These are phyloP conservation scores for Dinocampus coccinellae DNA, from an alignment of 2,888 invertebrate species.

Conservation along the genomic window DNA sequence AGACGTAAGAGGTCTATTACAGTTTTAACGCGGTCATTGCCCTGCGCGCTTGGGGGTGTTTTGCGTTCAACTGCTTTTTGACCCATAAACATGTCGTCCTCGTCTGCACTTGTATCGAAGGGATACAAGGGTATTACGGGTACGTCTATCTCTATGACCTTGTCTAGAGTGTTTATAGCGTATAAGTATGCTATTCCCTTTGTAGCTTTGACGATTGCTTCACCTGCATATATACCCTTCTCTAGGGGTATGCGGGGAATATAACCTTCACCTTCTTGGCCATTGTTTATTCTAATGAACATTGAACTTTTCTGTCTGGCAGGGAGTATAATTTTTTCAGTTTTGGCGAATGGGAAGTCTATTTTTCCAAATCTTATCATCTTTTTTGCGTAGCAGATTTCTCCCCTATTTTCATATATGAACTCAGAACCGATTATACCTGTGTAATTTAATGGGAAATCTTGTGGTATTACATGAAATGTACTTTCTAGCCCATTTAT, in stretches of 20 bases:
- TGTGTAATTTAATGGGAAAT: constrained; percentile 22
- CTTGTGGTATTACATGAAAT: constrained; percentile 27
- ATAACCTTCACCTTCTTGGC: neutral
- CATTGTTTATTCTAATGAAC: constrained; percentile 6
- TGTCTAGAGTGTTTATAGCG: constrained; percentile 19
- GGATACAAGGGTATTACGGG: constrained; percentile 32
- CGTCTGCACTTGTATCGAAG: constrained; percentile 36
- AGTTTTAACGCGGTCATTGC: neutral
- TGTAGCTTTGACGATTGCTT: constrained; percentile 8
- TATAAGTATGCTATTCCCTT: constrained; percentile 26
- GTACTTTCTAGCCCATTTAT: neutral
- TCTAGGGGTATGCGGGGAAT: constrained; percentile 3
- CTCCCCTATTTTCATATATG: constrained; percentile 2
- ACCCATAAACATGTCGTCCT: too few species aligned
- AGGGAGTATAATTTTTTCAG: constrained; percentile 5
- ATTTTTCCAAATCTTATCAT: neutral
- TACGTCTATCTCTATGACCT: constrained; percentile 18
- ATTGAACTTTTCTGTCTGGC: constrained; percentile 23
- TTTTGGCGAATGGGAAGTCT: constrained; percentile 1
- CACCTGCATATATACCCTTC: constrained; percentile 18
- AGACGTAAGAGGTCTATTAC: constrained; percentile 4
- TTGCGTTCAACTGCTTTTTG: neutral
- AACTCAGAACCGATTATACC: constrained; percentile 22
- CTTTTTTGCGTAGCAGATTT: neutral
- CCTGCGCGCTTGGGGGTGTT: neutral